phyloP scores from a whole-genome alignment of 2,888 invertebrate genomes.

The Candidula unifasciata region DNA sequence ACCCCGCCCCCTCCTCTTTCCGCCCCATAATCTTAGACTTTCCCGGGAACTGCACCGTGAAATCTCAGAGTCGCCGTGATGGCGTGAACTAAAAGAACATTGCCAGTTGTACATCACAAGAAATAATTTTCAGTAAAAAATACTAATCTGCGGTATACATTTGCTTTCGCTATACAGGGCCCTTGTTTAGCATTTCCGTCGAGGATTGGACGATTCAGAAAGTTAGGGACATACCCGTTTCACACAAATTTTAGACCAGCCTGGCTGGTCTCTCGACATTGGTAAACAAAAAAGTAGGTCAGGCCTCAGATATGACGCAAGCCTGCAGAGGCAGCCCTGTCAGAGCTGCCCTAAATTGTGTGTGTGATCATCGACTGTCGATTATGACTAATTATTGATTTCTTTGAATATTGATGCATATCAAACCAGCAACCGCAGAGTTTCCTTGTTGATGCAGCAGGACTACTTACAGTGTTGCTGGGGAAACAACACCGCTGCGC shows the following conservation, averaged over 20 bases:
- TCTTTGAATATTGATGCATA: constrained; percentile 10
- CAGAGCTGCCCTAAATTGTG: constrained; percentile 7
- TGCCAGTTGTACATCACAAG: too few relatives aligned
- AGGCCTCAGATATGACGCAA: constrained; percentile 16
- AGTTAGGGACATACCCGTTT: not conserved
- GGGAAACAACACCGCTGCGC: not conserved
- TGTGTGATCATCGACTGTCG: constrained; percentile 18
- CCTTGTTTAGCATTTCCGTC: not conserved
- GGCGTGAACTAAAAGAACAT: too few relatives aligned
- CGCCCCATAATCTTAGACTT: too few relatives aligned
- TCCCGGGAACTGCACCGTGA: too few relatives aligned
- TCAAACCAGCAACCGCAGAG: not conserved
- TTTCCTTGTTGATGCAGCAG: not conserved
- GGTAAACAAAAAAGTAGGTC: constrained; percentile 9
- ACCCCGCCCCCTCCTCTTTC: too few relatives aligned
- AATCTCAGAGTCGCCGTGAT: too few relatives aligned
- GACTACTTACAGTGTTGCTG: constrained; percentile 9
- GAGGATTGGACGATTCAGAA: not conserved
- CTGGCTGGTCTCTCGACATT: not conserved
- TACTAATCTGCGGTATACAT: too few relatives aligned
- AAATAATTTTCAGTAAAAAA: too few relatives aligned
- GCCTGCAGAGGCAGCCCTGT: not conserved
- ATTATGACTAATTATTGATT: constrained; percentile 30
- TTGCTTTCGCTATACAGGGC: too few relatives aligned
- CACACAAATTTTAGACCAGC: not conserved